Conservation (phyloP, 2,888 invertebrate species). For the Apamea sordens region DNA sequence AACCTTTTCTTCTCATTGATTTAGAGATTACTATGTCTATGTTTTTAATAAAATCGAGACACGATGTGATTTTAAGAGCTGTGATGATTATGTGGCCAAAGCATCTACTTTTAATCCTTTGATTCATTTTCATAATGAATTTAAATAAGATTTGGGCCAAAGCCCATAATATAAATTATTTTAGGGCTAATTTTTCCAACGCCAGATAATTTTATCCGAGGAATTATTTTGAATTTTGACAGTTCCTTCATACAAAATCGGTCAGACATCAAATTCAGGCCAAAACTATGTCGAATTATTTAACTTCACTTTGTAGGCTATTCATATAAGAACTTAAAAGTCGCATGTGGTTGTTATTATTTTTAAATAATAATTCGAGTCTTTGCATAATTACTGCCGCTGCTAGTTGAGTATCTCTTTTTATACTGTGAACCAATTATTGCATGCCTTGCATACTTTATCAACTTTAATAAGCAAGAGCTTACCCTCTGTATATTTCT, state of each 20-base stretch:
- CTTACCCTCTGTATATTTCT: background rate
- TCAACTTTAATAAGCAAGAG: slow-evolving; percentile 8
- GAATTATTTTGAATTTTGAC: no score
- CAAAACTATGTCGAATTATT: background rate
- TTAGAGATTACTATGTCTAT: background rate
- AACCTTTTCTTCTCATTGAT: background rate
- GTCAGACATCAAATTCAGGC: background rate
- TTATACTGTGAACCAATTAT: slow-evolving; percentile 6
- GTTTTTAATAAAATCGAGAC: background rate
- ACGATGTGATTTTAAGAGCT: background rate
- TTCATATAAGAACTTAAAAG: slow-evolving; percentile 1
- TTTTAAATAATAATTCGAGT: slow-evolving; percentile 3
- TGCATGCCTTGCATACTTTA: slow-evolving; percentile 5
- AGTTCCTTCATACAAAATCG: no score
- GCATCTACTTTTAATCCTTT: no score
- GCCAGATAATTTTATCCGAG: no score
- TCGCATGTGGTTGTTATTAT: background rate
- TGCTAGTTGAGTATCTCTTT: background rate
- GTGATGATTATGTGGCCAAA: no score
- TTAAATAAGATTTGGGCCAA: background rate
- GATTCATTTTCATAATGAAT: background rate
- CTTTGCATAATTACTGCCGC: slow-evolving; percentile 9
- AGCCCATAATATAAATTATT: background rate
- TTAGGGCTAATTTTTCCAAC: no score
- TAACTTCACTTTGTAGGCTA: background rate